These are phyloP conservation scores for Poeciliopsis turrubarensis DNA, from an alignment of 2,113 vertebrate species.

Conservation along the genomic window DNA sequence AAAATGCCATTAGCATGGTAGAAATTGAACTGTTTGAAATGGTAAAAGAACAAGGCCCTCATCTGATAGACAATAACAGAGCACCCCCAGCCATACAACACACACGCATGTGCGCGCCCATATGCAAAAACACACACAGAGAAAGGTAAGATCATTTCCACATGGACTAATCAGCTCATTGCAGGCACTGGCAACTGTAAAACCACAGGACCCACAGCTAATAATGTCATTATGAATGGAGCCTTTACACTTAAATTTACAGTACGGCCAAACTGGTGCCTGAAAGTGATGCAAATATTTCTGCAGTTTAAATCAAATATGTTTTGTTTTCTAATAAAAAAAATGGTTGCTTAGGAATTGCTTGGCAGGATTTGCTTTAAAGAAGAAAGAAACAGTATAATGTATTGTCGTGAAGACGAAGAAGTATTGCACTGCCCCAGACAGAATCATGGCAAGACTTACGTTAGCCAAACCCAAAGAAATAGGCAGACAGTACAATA, in stretches of 20 bases:
- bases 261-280: conserved; percentile 28
- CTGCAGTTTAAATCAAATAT: conserved; percentile 7
- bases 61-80: conserved; percentile 61
- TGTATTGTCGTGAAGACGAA: not conserved
- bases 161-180: conserved; percentile 69
- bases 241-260: conserved; percentile 42
- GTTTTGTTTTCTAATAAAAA: not conserved
- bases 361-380: not conserved
- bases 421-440: not conserved
- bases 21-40: conserved; percentile 80
- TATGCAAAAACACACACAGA: not conserved
- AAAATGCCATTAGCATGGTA: conserved; percentile 75
- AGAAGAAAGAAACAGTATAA: not conserved
- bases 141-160: conserved; percentile 70
- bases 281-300: conserved; percentile 11
- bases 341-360: not conserved
- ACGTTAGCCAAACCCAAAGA: not conserved
- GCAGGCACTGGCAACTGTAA: conserved; percentile 55
- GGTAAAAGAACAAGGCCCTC: conserved; percentile 62
- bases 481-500: not conserved
- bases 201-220: conserved; percentile 57
- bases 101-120: not conserved
- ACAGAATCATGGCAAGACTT: not conserved
- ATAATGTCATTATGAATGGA: conserved; percentile 68
- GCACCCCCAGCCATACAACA: conserved; percentile 15